Conservation (phyloP, 2,113 vertebrate species). For the Salminus brasiliensis region DNA sequence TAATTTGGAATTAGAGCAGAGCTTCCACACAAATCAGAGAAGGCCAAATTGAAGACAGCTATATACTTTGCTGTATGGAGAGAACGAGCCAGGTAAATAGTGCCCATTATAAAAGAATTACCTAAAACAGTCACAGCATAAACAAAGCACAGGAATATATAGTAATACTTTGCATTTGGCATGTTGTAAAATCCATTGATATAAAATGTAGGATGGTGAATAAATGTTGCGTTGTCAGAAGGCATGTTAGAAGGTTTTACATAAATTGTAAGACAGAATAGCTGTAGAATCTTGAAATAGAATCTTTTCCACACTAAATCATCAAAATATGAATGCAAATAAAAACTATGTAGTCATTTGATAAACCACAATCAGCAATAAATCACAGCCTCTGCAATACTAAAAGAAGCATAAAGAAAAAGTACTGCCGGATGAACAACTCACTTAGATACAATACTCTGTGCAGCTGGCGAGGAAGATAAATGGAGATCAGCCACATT, state of each 20-base stretch:
- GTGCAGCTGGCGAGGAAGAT: background rate
- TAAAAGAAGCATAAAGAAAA: background rate
- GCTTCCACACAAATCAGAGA: too few species aligned
- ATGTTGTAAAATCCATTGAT: background rate
- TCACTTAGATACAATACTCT: background rate
- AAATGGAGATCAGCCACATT: background rate
- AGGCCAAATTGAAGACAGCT: too few species aligned
- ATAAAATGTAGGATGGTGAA: background rate
- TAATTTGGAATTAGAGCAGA: too few species aligned
- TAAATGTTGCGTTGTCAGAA: background rate
- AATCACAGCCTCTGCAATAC: too few species aligned
- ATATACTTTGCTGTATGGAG: too few species aligned
- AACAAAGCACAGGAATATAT: background rate
- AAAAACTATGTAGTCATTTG: too few species aligned
- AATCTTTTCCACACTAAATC: too few species aligned
- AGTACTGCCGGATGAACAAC: background rate
- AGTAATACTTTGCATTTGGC: background rate
- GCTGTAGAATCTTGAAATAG: too few species aligned
- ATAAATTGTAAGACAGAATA: background rate
- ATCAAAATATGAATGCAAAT: too few species aligned
- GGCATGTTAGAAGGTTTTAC: background rate
- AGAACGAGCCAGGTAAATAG: too few species aligned
- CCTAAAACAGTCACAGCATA: background rate
- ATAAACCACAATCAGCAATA: too few species aligned
- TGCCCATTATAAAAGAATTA: too few species aligned